A percentile compares a stretch with the other conserved stretches of the same genome.
These are phyloP conservation scores for Notechis scutatus DNA, from an alignment of 2,113 vertebrate species.

Conservation along the genomic window DNA sequence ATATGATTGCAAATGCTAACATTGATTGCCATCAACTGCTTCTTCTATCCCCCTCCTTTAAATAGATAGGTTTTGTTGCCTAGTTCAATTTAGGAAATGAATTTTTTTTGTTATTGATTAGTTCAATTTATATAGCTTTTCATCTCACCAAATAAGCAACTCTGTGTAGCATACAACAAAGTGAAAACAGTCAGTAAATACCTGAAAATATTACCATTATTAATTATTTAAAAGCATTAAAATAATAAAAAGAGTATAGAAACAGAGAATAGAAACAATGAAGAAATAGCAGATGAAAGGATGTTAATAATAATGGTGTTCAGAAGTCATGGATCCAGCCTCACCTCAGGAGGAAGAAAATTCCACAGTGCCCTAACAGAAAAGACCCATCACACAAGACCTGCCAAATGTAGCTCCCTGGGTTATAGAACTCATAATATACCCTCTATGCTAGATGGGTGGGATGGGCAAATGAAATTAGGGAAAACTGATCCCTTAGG, in stretches of 20 bases:
- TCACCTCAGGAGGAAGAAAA: background rate
- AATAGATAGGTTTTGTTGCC: background rate
- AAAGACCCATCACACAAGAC: background rate
- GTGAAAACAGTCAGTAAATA: background rate
- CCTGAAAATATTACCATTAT: background rate
- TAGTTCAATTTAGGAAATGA: background rate
- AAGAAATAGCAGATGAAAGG: background rate
- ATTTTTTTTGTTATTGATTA: background rate
- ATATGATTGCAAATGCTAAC: background rate
- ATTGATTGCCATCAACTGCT: background rate
- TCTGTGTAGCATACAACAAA: background rate
- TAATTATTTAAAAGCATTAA: background rate
- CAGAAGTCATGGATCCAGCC: background rate
- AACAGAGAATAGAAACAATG: background rate
- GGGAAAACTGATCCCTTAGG: no score
- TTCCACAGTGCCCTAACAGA: background rate
- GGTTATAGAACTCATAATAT: background rate
- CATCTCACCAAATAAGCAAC: background rate
- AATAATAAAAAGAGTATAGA: background rate
- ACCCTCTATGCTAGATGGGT: background rate
- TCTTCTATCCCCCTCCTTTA: background rate
- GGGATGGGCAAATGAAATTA: background rate
- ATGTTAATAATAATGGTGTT: background rate
- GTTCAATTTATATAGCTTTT: background rate
- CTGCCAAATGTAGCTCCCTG: background rate